Base-by-base conservation (phyloP, 2,797 vertebrate species). In the Bucorvus abyssinicus region DNA sequence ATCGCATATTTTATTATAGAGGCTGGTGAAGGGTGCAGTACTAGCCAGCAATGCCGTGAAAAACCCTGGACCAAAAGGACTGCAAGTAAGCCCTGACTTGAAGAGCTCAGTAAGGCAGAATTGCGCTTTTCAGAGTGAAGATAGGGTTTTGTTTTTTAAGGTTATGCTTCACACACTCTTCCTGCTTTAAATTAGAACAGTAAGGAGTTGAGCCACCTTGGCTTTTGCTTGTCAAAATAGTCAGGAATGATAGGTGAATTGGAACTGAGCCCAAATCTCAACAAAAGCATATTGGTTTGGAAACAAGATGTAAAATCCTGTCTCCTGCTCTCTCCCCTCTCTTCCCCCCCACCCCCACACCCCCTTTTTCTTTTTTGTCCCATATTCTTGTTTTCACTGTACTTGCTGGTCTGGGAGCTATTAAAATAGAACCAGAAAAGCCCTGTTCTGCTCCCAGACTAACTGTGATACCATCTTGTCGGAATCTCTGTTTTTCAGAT, bases 201-300 rank as follows among this genome's bases (percentile, higher is more conserved):
- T 45, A 82, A 91, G 71, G 27, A 89, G 34, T 82, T 93, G 86
- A 95, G 75, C 79, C 90, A 94, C 89, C 77, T 93, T 92, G 90
- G 78, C 75, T 92, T 94, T 93, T 88, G 34, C 78, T 82, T 95
- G 88, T 94, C 78, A 89, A 89, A 95, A 87, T 92, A 96, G 94
- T 90, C 64, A 65, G 42, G 52, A 60, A 89, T 50, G 68, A 80
- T 80, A 93, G 61, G 68, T 91, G 84, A 93, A 89, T 83, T 69
- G 59, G 64, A 85, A 94, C 32, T 13, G 27, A 90, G 81, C 64
- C 83, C 68, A 80, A 59, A 76, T 76, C 44, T 84, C 77, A 82
- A 65, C 53, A 89, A 96, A 94, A 83, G 9, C 50, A 10, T 81
- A 59, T 84, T 94, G 90, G 26, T 89, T 84, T 89, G 90, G 70